Evolutionary conservation across 2,797 vertebrate species (phyloP), one percentile per base, ranked within the genome.

Genomic region (Chloroceryle inda): DNA sequence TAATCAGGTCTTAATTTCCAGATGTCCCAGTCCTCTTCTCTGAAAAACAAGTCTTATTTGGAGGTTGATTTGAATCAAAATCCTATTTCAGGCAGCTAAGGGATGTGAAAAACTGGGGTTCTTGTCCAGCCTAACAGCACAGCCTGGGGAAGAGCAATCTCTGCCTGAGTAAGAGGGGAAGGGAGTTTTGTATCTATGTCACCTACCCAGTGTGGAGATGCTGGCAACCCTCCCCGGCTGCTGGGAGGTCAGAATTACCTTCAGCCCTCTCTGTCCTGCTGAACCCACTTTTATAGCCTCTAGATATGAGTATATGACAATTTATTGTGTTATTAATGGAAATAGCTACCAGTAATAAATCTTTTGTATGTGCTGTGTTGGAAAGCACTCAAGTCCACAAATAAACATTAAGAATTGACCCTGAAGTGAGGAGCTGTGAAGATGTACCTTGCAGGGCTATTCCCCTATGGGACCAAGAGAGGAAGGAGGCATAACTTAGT

Each of bases 31-130:
- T 82, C 85, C 18, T 56, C 61, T 53, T 24, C 31, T 85, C 53
- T 72, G 78, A 72, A 94, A 94, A 95, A 38, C 40, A 92, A 61
- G 47, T 50, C 37, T 71, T 71, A 26, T 88, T 74, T 94, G 66
- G 68, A 47, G 29, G 11, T 77, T 31, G 29, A 61, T 87, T 76
- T 93, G 49, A 91, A 85, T 58, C 1, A 8, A 75, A 88, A 74
- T 26, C 35, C 31, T 89, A 5, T 77, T 95, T 91, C 5, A 3
- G 73, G 56, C 40, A 91, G 63, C 3, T 3, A 74, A 82, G 6
- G 8, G 31, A 50, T 59, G 6, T 52, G 11, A 33, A 85, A 74
- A 85, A 56, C 12, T 22, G 10, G 11, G 19, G 19, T 67, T 85
- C 44, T 59, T 71, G 22, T 45, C 44, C 61, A 71, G 37, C 24